Evolutionary conservation across 2,113 vertebrate genomes (phyloP), one percentile per base, ranked within the genome.

Genomic region (Prietella phreatophila): DNA sequence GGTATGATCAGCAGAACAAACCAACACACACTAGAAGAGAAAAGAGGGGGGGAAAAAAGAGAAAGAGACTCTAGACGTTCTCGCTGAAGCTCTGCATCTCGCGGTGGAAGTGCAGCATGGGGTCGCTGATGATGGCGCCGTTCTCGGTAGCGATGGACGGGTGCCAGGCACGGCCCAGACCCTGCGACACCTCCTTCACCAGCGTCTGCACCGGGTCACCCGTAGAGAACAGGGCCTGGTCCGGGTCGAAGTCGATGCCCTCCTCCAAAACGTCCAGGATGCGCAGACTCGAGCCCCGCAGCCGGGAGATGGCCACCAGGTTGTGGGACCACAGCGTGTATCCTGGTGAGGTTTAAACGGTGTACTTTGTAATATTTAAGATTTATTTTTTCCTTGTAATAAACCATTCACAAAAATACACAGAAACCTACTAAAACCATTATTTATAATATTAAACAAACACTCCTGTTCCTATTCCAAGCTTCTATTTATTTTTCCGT

Each of bases 251-350:
- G 94, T 99, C 97, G 92, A 99, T 98, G 96, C 97, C 99, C 95
- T 99, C 98, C 93, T 99, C 98, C 0, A 98, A 97, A 92, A 99
- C 97, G 42, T 97, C 97, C 87, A 99, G 96, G 86, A 98, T 94
- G 90, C 96, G 97, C 47, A 99, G 96, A 92, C 97, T 97, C 92
- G 97, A 97, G 93, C 98, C 97, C 86, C 97, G 97, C 92, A 99
- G 97, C 50, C 98, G 97, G 90, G 98, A 97, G 88, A 99, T 98
- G 93, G 98, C 98, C 89, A 99, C 97, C 89, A 99, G 95, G 92
- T 99, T 99, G 93, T 99, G 98, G 86, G 98, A 97, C 98, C 98
- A 99, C 86, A 99, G 96, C 0, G 96, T 99, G 94, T 99, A 99
- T 94, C 98, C 98, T 99, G 55, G 8, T 14, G 83, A 86, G 53